phyloP scores from a whole-genome alignment of 2,797 vertebrate species.

The Hemitrygon akajei region DNA sequence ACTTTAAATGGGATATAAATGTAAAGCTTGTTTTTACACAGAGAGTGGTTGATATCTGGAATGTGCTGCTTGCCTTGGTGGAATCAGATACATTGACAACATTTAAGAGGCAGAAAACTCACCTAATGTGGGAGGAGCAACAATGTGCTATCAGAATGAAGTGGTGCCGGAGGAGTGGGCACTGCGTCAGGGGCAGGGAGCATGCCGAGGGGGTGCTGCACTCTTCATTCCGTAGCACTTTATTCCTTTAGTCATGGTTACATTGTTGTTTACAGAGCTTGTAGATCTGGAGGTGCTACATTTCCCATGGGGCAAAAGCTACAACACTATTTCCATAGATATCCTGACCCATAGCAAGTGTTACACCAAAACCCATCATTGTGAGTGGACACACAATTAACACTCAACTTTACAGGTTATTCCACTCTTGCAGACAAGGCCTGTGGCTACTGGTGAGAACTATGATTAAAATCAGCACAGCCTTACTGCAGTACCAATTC shows the following conservation, averaged over 20 bases:
- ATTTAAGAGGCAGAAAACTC: too few relatives aligned
- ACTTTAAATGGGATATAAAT: too few relatives aligned
- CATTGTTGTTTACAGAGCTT: neutral
- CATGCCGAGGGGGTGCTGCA: too few relatives aligned
- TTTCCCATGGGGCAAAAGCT: neutral
- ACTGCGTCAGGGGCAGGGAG: too few relatives aligned
- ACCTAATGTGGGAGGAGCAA: too few relatives aligned
- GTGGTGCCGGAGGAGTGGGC: too few relatives aligned
- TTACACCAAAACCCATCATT: neutral
- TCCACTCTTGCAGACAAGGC: neutral
- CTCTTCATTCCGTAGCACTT: neutral
- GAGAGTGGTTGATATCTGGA: too few relatives aligned
- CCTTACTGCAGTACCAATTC: neutral
- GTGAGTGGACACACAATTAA: neutral
- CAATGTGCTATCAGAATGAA: too few relatives aligned
- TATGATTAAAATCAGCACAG: neutral
- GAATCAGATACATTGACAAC: too few relatives aligned
- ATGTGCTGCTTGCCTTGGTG: too few relatives aligned
- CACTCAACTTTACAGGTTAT: neutral
- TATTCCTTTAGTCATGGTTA: neutral
- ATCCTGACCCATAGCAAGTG: neutral
- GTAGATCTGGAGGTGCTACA: neutral
- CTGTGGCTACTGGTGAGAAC: neutral
- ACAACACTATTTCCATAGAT: neutral
- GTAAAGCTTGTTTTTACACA: too few relatives aligned